A percentile compares a stretch with the other conserved stretches of the same genome.
Conservation (phyloP, 2,113 vertebrate genomes). For the Phrynosoma blainvillii region DNA sequence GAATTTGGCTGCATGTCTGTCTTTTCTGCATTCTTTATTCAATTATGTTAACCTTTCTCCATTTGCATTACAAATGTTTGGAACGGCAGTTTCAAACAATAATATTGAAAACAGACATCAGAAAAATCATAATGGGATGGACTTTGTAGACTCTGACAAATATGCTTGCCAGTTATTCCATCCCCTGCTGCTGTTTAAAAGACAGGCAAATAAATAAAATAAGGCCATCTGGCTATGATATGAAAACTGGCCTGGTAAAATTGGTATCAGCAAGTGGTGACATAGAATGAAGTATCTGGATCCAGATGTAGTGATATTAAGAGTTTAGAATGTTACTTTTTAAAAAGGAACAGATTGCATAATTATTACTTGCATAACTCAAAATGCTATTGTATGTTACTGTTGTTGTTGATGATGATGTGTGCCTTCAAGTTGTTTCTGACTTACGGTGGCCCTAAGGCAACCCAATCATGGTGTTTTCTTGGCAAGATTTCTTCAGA, state of each 20-base stretch:
- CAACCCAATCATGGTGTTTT: too few relatives aligned
- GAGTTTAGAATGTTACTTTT: too few relatives aligned
- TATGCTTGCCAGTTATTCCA: neutral
- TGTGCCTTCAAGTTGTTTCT: too few relatives aligned
- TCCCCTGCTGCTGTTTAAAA: neutral
- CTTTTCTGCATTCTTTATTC: neutral
- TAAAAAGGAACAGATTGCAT: too few relatives aligned
- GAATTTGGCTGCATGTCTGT: neutral
- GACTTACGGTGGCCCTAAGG: too few relatives aligned
- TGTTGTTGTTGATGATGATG: too few relatives aligned
- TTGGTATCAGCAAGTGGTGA: neutral
- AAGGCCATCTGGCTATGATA: neutral
- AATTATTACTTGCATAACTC: too few relatives aligned
- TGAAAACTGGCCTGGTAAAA: too few relatives aligned
- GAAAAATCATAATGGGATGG: neutral
- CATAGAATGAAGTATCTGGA: neutral
- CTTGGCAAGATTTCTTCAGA: too few relatives aligned
- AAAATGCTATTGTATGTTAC: too few relatives aligned
- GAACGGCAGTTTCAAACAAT: neutral
- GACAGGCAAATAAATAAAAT: neutral
- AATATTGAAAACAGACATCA: neutral
- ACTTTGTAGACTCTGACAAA: neutral
- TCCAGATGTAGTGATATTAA: neutral
- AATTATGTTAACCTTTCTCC: neutral
- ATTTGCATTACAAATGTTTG: neutral